These are phyloP conservation scores for Ophioninae sp. DNA, from an alignment of 2,888 invertebrate genomes.

Conservation along the genomic window DNA sequence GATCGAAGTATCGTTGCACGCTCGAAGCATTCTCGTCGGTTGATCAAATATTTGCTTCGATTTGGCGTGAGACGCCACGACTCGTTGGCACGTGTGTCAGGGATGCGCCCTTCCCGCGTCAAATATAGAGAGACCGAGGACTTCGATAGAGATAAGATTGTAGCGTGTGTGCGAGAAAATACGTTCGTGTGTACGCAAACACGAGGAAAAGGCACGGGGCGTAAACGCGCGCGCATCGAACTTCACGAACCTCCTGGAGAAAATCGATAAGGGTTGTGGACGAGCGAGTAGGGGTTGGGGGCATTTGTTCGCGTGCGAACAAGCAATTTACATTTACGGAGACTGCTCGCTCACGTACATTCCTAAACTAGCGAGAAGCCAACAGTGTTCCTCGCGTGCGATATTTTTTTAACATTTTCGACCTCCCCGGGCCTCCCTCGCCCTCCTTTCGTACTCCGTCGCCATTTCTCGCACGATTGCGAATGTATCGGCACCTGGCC, in stretches of 20 bases:
- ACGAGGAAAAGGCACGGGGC: constrained; percentile 15
- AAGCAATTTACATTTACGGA: constrained; percentile 65
- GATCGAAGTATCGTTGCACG: not conserved
- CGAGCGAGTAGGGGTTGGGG: constrained; percentile 19
- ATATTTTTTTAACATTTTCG: constrained; percentile 39
- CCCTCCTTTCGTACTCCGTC: not conserved
- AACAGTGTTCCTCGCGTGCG: constrained; percentile 55
- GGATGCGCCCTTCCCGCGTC: constrained; percentile 39
- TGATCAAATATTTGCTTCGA: constrained; percentile 16
- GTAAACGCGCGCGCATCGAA: constrained; percentile 47
- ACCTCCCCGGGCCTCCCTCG: not conserved
- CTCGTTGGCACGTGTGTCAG: constrained; percentile 27
- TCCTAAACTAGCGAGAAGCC: constrained; percentile 65
- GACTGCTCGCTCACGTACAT: constrained; percentile 58
- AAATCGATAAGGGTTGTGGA: constrained; percentile 55
- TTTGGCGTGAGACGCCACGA: constrained; percentile 10
- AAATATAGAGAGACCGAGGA: constrained; percentile 23
- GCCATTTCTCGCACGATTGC: not conserved
- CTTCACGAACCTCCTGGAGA: constrained; percentile 40
- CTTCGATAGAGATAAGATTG: constrained; percentile 44
- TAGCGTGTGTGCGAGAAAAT: constrained; percentile 39
- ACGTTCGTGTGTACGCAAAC: not conserved
- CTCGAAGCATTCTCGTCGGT: not conserved
- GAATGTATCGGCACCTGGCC: constrained; percentile 22
- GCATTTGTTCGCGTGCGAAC: constrained; percentile 61